Conservation (phyloP, 2,888 invertebrate genomes). For the Argyresthia albistria region DNA sequence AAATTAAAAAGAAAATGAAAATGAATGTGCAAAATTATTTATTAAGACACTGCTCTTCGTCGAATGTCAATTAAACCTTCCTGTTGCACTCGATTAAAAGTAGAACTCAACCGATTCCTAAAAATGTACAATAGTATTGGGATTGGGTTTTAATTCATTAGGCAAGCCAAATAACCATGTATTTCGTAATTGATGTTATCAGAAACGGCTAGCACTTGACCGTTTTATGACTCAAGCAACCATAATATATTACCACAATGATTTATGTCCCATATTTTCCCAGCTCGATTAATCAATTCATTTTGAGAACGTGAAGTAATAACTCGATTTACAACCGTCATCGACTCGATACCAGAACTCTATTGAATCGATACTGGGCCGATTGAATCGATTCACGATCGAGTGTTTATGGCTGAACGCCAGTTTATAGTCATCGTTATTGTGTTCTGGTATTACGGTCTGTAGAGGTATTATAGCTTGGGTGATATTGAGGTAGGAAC, state of each 20-base stretch:
- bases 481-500: neutral
- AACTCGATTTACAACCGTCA: conserved; percentile 4
- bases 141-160: no score
- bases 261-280: neutral
- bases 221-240: neutral
- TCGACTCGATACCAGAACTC: conserved; percentile 4
- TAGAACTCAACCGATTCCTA: no score
- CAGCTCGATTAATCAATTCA: conserved; percentile 1
- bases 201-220: neutral
- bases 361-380: conserved; percentile 18
- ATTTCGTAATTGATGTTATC: neutral
- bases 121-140: no score
- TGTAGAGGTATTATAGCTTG: neutral
- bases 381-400: conserved; percentile 11
- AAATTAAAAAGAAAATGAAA: no score
- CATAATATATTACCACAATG: neutral
- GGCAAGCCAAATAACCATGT: no score
- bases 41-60: no score
- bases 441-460: neutral
- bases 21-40: no score
- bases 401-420: neutral
- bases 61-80: no score
- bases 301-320: conserved; percentile 1
- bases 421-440: conserved; percentile 3
- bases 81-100: no score